A percentile compares a stretch with the other conserved stretches of the same genome.
These are phyloP conservation scores for Apteryx mantelli DNA, from an alignment of 2,113 vertebrate genomes.

Conservation along the genomic window DNA sequence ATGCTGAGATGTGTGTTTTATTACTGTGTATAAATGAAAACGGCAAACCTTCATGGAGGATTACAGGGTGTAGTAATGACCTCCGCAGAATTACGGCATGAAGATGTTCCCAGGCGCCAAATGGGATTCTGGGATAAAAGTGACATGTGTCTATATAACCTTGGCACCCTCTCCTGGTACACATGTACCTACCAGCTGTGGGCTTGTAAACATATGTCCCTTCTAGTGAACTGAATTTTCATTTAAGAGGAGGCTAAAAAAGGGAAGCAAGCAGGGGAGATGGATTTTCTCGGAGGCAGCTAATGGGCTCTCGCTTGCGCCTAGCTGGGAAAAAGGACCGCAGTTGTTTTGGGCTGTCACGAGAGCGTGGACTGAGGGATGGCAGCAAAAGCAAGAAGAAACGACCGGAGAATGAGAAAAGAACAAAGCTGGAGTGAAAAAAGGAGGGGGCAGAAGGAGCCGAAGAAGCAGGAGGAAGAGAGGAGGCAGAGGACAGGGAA, in stretches of 20 bases:
- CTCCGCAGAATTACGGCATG: not conserved
- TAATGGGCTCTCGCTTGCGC: not conserved
- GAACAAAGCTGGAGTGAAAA: not conserved
- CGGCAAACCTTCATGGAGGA: conserved; percentile 70
- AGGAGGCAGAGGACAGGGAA: not conserved
- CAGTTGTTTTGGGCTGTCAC: not conserved
- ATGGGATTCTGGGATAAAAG: conserved; percentile 63
- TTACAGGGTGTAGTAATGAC: conserved; percentile 72
- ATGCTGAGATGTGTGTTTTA: conserved; percentile 76
- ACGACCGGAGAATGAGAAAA: not conserved
- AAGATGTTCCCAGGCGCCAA: conserved; percentile 53
- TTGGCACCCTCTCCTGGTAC: conserved; percentile 36
- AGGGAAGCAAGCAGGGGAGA: not conserved
- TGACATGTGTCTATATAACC: conserved; percentile 40
- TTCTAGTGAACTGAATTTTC: conserved; percentile 39
- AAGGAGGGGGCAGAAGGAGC: not conserved
- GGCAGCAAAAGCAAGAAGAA: not conserved
- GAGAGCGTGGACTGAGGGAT: not conserved
- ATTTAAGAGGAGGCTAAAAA: conserved; percentile 26
- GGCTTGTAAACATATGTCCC: conserved; percentile 56
- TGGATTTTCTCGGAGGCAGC: conserved; percentile 19
- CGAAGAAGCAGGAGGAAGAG: not conserved
- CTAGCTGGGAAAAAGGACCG: not conserved
- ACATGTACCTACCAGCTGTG: conserved; percentile 62
- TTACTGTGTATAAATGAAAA: conserved; percentile 72